Conservation (phyloP, 2,888 invertebrate species). For the Ectropis crepuscularia region DNA sequence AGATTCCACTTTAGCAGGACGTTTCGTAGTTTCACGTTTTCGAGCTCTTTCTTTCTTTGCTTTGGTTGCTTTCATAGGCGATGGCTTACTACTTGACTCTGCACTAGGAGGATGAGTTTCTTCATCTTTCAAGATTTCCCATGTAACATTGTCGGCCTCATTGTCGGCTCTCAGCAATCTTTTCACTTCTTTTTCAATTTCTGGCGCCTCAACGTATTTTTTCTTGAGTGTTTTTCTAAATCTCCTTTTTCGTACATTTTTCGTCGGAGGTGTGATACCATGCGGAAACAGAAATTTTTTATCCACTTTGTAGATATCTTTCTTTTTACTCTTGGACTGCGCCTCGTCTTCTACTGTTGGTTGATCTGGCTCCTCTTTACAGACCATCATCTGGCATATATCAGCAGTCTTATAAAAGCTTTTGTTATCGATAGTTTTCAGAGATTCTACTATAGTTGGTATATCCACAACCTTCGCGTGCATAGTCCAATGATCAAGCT, state of each 20-base stretch:
- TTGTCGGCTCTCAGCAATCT: conserved; percentile 95
- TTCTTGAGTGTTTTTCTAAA: conserved; percentile 98
- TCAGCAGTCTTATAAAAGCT: conserved; percentile 99
- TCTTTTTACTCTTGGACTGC: conserved; percentile 91
- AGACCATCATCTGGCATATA: conserved; percentile 95
- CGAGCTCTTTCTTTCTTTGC: conserved; percentile 23
- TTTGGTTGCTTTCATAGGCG: conserved; percentile 28
- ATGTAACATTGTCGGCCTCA: conserved; percentile 94
- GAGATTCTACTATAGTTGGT: conserved; percentile 95
- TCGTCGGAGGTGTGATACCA: conserved; percentile 97
- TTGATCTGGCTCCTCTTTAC: conserved; percentile 94
- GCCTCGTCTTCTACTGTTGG: conserved; percentile 91
- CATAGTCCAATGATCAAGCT: conserved; percentile 94
- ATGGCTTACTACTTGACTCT: conserved; percentile 20
- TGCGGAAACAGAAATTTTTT: conserved; percentile 98
- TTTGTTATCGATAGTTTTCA: conserved; percentile 98
- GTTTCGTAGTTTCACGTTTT: conserved; percentile 20
- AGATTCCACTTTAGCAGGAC: conserved; percentile 57
- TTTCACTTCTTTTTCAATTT: conserved; percentile 99
- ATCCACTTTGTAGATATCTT: conserved; percentile 92
- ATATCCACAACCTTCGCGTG: conserved; percentile 96
- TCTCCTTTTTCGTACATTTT: conserved; percentile 96
- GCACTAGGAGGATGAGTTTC: conserved; percentile 84
- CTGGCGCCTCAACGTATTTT: conserved; percentile 98
- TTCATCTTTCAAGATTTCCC: conserved; percentile 95